Conservation (phyloP, 2,797 vertebrate genomes). For the Xenentodon cancila region DNA sequence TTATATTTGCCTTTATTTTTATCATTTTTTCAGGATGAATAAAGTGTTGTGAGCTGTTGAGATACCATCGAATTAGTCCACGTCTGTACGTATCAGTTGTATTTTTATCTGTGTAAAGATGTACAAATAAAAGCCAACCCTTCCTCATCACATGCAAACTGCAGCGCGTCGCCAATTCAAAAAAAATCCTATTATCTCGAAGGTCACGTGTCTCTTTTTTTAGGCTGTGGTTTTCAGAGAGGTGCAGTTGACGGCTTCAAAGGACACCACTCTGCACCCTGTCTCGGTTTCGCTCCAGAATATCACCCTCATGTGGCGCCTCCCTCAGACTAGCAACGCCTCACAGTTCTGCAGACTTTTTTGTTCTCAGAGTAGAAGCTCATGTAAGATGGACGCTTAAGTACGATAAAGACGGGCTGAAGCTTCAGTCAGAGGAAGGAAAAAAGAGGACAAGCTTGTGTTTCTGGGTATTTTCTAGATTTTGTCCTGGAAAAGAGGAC, state of each 20-base stretch:
- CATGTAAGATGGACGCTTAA: too few species aligned
- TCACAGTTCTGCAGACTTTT: slow-evolving; percentile 25
- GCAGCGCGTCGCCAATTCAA: too few species aligned
- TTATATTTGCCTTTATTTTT: too few species aligned
- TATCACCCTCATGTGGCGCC: slow-evolving; percentile 17
- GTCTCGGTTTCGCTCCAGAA: slow-evolving; percentile 61
- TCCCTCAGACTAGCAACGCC: slow-evolving; percentile 32
- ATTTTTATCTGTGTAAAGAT: slow-evolving; percentile 33
- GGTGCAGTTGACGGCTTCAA: slow-evolving; percentile 70
- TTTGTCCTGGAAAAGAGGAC: not conserved
- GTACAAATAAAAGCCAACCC: slow-evolving; percentile 56
- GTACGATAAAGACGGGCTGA: not conserved
- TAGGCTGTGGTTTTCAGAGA: slow-evolving; percentile 70
- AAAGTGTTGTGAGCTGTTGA: too few species aligned
- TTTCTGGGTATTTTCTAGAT: too few species aligned
- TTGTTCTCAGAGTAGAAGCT: not conserved
- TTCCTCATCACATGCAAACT: slow-evolving; percentile 2
- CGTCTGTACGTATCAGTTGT: slow-evolving; percentile 9
- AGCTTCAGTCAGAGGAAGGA: too few species aligned
- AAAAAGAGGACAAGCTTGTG: too few species aligned
- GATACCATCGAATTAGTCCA: too few species aligned
- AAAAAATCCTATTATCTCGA: slow-evolving; percentile 59
- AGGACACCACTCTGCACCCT: slow-evolving; percentile 51
- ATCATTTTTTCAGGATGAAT: too few species aligned
- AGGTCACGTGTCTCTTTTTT: slow-evolving; percentile 70